A percentile compares a stretch with the other conserved stretches of the same genome.
Conservation (phyloP, 2,888 invertebrate genomes). For the Dicyrtomina minuta region DNA sequence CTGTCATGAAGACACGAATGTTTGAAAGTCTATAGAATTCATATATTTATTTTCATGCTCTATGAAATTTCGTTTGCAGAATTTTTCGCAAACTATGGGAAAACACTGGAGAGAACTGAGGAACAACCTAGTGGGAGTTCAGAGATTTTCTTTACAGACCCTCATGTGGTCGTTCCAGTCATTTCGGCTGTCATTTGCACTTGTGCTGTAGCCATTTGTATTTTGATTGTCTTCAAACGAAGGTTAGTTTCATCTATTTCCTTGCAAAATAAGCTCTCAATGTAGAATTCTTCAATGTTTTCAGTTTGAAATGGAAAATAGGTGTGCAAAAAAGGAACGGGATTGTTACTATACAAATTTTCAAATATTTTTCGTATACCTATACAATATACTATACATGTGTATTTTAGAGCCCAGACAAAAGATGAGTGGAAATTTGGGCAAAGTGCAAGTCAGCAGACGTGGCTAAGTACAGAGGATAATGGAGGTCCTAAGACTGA, state of each 20-base stretch:
- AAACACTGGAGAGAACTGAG: constrained; percentile 38
- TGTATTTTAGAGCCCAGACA: constrained; percentile 27
- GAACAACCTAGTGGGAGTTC: constrained; percentile 41
- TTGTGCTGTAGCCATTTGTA: constrained; percentile 58
- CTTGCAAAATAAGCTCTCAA: neutral
- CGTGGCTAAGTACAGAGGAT: constrained; percentile 46
- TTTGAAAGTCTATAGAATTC: neutral
- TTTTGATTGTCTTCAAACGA: constrained; percentile 58
- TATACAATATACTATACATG: no score
- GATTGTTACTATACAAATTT: no score
- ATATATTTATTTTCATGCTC: neutral
- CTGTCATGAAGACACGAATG: no score
- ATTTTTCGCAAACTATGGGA: constrained; percentile 48
- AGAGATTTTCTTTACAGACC: constrained; percentile 56
- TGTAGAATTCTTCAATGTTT: no score
- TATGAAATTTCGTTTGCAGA: constrained; percentile 28
- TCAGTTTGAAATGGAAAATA: no score
- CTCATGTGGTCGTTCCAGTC: constrained; percentile 59
- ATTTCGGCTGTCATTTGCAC: constrained; percentile 59
- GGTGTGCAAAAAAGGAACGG: no score
- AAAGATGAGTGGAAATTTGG: constrained; percentile 43
- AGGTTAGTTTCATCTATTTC: constrained; percentile 46
- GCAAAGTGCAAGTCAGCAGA: constrained; percentile 45
- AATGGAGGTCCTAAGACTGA: constrained; percentile 24
- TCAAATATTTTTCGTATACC: no score